phyloP scores from a whole-genome alignment of 2,113 vertebrate species.

The Grammomys surdaster region DNA sequence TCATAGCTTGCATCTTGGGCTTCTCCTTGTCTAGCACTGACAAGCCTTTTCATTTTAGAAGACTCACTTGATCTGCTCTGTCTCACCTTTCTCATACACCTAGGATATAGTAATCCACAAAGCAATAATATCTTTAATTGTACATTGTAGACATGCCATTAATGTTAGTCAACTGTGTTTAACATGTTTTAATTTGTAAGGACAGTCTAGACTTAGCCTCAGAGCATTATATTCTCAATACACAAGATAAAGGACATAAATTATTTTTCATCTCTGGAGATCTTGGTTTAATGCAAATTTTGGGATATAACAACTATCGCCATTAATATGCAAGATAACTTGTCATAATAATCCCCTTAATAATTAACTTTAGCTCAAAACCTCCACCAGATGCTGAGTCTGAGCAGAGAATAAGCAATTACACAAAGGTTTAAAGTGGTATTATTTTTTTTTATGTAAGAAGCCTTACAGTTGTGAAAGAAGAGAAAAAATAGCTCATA shows the following conservation, averaged over 20 bases:
- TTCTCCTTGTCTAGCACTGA: background rate
- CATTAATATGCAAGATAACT: constrained; percentile 61
- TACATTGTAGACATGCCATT: background rate
- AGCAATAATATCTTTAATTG: background rate
- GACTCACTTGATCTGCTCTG: background rate
- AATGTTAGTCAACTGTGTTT: background rate
- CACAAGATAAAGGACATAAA: background rate
- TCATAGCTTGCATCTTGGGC: too few species aligned
- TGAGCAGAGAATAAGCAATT: constrained; percentile 57
- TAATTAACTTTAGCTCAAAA: constrained; percentile 54
- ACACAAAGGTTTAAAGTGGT: background rate
- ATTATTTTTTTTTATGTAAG: constrained; percentile 47
- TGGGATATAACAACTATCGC: background rate
- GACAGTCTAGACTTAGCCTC: background rate
- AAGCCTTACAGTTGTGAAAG: background rate
- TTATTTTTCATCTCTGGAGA: background rate
- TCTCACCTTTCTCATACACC: background rate
- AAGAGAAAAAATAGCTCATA: background rate
- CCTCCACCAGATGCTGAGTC: constrained; percentile 36
- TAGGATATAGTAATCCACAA: background rate
- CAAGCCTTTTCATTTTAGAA: background rate
- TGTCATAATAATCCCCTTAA: constrained; percentile 61
- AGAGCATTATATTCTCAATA: background rate
- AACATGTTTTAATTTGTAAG: constrained; percentile 37
- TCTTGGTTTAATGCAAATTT: constrained; percentile 44